Conservation (phyloP, 2,113 vertebrate species). For the Rhinolophus ferrumequinum region DNA sequence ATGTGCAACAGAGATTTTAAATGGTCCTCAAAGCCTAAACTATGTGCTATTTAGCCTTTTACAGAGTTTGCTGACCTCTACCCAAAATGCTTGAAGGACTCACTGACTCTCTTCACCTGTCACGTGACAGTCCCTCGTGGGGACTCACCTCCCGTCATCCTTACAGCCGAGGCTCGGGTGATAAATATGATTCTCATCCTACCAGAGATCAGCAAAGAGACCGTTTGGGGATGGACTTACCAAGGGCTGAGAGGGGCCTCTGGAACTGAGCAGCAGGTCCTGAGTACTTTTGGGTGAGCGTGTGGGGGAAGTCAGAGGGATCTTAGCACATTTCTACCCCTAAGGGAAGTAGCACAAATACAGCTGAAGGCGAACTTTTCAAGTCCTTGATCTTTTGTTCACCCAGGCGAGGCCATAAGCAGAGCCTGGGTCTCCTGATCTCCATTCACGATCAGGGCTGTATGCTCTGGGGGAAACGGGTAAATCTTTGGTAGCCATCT, state of each 20-base stretch:
- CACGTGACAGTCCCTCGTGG: background rate
- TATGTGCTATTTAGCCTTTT: background rate
- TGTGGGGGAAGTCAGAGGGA: no score
- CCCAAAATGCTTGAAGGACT: background rate
- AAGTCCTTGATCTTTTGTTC: background rate
- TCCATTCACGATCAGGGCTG: background rate
- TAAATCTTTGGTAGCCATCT: background rate
- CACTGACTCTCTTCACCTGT: background rate
- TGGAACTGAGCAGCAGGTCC: background rate
- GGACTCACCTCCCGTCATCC: no score
- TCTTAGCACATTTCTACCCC: background rate
- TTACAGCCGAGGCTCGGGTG: background rate
- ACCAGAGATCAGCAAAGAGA: background rate
- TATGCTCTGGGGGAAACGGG: background rate
- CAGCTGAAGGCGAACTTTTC: background rate
- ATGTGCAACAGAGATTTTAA: background rate
- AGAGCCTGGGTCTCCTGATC: background rate
- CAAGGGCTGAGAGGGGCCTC: background rate
- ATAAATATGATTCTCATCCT: background rate
- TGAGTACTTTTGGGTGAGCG: background rate
- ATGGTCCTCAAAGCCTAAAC: background rate
- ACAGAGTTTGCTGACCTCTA: background rate
- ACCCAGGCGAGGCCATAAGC: background rate
- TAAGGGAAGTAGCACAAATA: background rate
- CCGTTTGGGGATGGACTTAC: background rate